These are phyloP conservation scores for Drosophila percnosoma DNA, from an alignment of 2,888 invertebrate species.

Conservation along the genomic window DNA sequence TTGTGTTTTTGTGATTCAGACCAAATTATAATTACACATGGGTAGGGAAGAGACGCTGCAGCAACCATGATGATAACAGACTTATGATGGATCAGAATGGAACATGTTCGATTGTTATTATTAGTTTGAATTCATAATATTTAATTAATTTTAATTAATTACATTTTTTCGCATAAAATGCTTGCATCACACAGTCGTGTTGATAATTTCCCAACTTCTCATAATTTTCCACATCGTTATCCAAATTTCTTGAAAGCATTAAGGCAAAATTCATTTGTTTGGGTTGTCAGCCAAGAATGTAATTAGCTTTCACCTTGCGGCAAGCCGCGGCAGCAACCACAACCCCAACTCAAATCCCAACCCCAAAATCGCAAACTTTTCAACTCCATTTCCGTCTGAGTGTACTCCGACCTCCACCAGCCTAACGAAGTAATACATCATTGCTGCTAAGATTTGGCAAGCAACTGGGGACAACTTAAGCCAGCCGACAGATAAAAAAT, in stretches of 20 bases:
- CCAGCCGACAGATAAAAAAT: constrained; percentile 44
- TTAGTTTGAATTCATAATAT: neutral
- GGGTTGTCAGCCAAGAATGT: constrained; percentile 61
- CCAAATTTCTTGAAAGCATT: neutral
- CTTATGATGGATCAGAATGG: neutral
- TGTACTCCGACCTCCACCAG: neutral
- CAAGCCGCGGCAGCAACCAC: constrained; percentile 44
- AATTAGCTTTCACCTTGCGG: constrained; percentile 77
- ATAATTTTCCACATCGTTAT: constrained; percentile 7
- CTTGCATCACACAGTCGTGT: neutral
- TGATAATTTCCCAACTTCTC: neutral
- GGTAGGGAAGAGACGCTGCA: neutral
- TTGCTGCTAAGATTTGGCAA: constrained; percentile 62
- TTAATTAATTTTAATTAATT: neutral
- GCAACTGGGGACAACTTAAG: constrained; percentile 34
- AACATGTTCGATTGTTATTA: neutral
- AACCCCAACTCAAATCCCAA: neutral
- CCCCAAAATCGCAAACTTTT: constrained; percentile 35
- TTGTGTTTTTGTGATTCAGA: neutral
- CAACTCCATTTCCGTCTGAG: constrained; percentile 50
- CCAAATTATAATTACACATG: neutral
- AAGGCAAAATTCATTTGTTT: constrained; percentile 50
- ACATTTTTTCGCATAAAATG: neutral
- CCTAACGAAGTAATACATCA: constrained; percentile 67
- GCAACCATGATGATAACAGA: no score